phyloP scores from a whole-genome alignment of 2,113 vertebrate genomes.

The Jaculus jaculus region DNA sequence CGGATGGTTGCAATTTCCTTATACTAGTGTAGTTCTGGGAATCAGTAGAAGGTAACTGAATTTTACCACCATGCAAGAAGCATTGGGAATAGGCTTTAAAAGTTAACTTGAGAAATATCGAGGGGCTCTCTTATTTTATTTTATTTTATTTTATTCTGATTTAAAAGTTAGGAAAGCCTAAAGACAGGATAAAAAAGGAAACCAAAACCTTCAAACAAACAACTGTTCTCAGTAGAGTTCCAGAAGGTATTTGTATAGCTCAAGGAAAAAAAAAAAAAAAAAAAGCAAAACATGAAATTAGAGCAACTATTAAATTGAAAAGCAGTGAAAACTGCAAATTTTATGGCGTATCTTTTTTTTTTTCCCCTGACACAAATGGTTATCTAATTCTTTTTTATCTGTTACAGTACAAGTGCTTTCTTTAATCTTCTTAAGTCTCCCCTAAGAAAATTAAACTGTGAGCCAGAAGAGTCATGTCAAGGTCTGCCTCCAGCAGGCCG shows the following conservation, averaged over 20 bases:
- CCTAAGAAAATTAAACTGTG: conserved; percentile 37
- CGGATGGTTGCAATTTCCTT: neutral
- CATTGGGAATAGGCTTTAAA: neutral
- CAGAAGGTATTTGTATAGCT: conserved; percentile 27
- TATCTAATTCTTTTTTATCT: conserved; percentile 44
- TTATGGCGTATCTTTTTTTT: conserved; percentile 55
- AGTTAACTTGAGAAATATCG: conserved; percentile 10
- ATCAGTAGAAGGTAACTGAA: neutral
- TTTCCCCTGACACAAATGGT: conserved; percentile 19
- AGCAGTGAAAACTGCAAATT: conserved; percentile 36
- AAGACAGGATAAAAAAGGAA: conserved; percentile 5
- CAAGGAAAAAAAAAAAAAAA: neutral
- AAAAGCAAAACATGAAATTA: neutral
- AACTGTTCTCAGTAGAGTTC: neutral
- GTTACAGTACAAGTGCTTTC: neutral
- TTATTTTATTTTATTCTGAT: neutral
- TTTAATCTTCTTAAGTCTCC: conserved; percentile 53
- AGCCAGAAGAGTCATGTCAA: neutral
- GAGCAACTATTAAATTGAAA: conserved; percentile 32
- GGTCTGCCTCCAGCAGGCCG: neutral
- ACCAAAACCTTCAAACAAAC: conserved; percentile 22
- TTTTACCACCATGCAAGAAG: neutral
- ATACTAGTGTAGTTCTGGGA: neutral
- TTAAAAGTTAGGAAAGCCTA: conserved; percentile 7
- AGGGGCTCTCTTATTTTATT: neutral